Base-by-base conservation (phyloP, 2,113 vertebrate genomes). In the Pogona vitticeps region DNA sequence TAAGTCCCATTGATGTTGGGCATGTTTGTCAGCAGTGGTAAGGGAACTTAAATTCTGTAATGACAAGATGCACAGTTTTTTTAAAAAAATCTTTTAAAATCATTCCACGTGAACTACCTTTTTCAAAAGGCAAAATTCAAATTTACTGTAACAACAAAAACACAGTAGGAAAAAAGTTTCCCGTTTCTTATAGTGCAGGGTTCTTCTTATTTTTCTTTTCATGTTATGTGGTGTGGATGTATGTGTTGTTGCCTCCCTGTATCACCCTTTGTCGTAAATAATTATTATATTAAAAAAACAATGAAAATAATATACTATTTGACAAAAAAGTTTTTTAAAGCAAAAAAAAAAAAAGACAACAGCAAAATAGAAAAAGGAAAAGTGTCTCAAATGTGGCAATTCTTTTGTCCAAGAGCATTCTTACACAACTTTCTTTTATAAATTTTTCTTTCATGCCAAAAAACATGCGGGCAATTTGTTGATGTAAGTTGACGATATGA, bases 381-480 rank as follows among this genome's bases (percentile, higher is more conserved):
- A 97, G 97, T 96, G 97, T 97, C 96, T 97, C 97, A 94, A 98
- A 97, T 98, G 96, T 98, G 97, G 97, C 97, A 96, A 97, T 97
- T 97, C 96, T 97, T 96, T 97, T 98, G 97, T 98, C 97, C 98
- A 96, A 98, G 97, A 98, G 96, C 98, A 99, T 99, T 99, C 98
- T 99, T 98, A 98, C 98, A 98, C 98, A 98, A 99, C 98, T 99
- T 99, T 99, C 98, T 99, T 99, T 98, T 99, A 97, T 99, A 98
- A 98, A 98, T 98, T 98, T 98, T 98, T 98, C 98, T 99, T 98
- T 99, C 98, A 98, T 99, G 98, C 98, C 98, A 99, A 99, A 97
- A 99, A 99, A 98, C 98, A 99, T 98, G 98, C 98, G 98, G 98
- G 98, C 98, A 99, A 99, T 99, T 98, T 99, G 98, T 99, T 99